phyloP scores from a whole-genome alignment of 2,888 invertebrate genomes.

The Mermis nigrescens region DNA sequence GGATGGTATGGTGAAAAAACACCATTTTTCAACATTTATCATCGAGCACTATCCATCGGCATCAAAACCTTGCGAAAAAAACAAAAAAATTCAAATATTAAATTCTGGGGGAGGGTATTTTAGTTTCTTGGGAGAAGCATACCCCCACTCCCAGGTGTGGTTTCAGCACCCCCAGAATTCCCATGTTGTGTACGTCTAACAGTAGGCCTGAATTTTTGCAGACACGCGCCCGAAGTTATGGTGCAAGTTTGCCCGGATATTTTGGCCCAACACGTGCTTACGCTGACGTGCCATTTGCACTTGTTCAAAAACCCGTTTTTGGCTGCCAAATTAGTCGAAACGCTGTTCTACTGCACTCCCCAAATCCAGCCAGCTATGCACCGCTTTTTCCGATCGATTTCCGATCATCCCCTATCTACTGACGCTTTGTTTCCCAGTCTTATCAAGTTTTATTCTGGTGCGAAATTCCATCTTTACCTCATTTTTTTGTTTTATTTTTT shows the following conservation, averaged over 20 bases:
- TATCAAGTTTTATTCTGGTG: conserved; percentile 85
- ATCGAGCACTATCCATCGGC: no score
- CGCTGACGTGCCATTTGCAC: conserved; percentile 69
- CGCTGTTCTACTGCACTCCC: conserved; percentile 42
- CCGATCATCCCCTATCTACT: conserved; percentile 67
- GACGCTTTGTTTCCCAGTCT: conserved; percentile 63
- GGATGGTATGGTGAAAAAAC: no score
- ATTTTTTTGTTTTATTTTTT: no score
- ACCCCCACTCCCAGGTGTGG: no score
- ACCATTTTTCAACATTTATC: no score
- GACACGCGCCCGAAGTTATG: conserved; percentile 55
- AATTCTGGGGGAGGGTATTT: no score
- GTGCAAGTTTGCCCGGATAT: conserved; percentile 58
- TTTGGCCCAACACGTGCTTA: conserved; percentile 66
- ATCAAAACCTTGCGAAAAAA: no score
- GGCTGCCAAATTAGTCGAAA: conserved; percentile 83
- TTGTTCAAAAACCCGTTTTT: conserved; percentile 88
- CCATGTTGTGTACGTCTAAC: no score
- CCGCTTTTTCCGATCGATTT: conserved; percentile 50
- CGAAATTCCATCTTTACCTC: no score
- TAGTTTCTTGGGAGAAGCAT: no score
- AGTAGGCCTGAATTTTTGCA: conserved; percentile 48
- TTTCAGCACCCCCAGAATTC: no score
- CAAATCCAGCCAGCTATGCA: conserved; percentile 36
- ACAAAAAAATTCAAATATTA: no score